These are phyloP conservation scores for Neodiprion fabricii DNA, from an alignment of 1,140 invertebrate genomes.

Conservation along the genomic window DNA sequence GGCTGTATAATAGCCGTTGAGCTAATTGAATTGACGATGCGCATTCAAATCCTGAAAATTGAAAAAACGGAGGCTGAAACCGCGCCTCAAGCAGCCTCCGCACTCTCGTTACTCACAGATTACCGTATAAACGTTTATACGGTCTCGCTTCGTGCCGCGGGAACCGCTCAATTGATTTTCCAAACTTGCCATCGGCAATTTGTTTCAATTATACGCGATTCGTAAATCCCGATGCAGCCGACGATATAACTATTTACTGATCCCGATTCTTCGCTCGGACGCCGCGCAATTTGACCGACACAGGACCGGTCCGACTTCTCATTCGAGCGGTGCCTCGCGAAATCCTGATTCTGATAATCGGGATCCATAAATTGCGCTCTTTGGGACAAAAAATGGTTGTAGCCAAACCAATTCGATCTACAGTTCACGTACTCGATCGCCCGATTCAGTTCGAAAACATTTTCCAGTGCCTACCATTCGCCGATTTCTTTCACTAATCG, in stretches of 20 bases:
- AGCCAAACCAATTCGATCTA: not conserved
- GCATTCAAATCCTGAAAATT: too few species aligned
- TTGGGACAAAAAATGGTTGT: not conserved
- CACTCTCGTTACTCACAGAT: not conserved
- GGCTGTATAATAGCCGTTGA: too few species aligned
- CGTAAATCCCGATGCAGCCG: constrained; percentile 42
- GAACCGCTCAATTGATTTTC: constrained; percentile 5
- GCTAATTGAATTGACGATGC: too few species aligned
- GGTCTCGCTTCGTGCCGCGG: not conserved
- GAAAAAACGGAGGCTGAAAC: too few species aligned
- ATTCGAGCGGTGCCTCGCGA: not conserved
- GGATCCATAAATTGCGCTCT: not conserved
- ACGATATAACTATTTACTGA: constrained; percentile 32
- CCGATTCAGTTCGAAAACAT: not conserved
- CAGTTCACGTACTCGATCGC: too few species aligned
- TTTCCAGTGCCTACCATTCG: not conserved
- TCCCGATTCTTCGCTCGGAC: not conserved
- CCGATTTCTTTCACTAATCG: too few species aligned
- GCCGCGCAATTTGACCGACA: not conserved
- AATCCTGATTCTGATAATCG: not conserved
- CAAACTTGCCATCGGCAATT: constrained; percentile 46
- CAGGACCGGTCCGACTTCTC: not conserved
- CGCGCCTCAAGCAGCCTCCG: not conserved
- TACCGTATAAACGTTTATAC: not conserved
- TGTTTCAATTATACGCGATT: constrained; percentile 48